Evolutionary conservation across 2,888 invertebrate genomes (phyloP).

Genomic region (Ptilodon capucinus): DNA sequence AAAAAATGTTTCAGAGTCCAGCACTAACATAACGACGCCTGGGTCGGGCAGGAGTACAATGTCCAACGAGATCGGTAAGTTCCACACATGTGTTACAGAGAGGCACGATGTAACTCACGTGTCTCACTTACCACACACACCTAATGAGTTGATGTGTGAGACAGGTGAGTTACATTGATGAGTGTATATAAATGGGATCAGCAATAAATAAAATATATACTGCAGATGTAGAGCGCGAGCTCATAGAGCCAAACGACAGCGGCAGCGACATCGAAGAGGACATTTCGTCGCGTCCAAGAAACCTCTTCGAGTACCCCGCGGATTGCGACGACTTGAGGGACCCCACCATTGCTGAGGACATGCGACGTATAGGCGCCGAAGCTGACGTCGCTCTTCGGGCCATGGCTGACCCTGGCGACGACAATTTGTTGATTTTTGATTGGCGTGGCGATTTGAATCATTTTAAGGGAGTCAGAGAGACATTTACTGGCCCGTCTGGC

Average conservation of each 20-base stretch:
- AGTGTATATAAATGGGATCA: too few relatives aligned
- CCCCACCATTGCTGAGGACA: background rate
- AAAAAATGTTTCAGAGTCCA: background rate
- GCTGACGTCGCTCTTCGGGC: background rate
- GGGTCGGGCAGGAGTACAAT: background rate
- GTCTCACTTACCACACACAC: background rate
- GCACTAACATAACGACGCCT: background rate
- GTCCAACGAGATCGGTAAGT: background rate
- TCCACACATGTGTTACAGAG: background rate
- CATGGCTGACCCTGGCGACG: background rate
- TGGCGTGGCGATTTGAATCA: background rate
- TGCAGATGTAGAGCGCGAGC: background rate
- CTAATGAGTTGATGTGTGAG: too few relatives aligned
- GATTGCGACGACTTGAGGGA: background rate
- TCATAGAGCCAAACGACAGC: background rate
- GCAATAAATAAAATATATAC: too few relatives aligned
- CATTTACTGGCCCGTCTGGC: background rate
- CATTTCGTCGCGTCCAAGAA: background rate
- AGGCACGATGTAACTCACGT: background rate
- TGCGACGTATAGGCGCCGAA: background rate
- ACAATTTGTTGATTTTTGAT: background rate
- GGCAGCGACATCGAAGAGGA: background rate
- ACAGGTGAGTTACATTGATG: too few relatives aligned
- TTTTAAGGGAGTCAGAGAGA: slow-evolving; percentile 1
- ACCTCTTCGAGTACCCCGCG: background rate